Base-by-base conservation (phyloP, 2,113 vertebrate species). In the Gallinago media region DNA sequence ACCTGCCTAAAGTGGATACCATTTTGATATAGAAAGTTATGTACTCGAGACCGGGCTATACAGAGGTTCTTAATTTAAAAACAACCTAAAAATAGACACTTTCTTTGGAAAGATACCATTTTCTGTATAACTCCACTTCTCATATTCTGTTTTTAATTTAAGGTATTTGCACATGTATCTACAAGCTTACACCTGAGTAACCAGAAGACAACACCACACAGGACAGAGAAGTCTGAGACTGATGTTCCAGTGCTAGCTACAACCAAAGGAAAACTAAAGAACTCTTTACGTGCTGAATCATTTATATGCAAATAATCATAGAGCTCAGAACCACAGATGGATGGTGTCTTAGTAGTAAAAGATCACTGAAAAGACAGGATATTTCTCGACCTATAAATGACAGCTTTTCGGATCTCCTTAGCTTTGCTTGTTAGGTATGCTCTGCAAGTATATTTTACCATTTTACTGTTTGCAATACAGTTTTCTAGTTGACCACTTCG, bases 401-500 rank as follows among this genome's bases (percentile, higher is more conserved):
- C 8, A 94, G 66, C 25, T 85, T 89, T 92, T 42, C 26, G 2
- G 46, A 89, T 52, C 25, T 31, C 34, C 72, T 72, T 72, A 68
- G 46, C 54, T 82, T 63, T 88, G 36, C 58, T 79, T 76, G 25
- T 74, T 55, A 76, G 46, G 22, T 66, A 34, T 5, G 11, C 17
- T 58, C n/a, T 79, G 2, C 13, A 79, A 65, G 31, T 36, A 32
- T 26, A 79, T 79, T 83, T 92, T 56, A 81, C 20, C 54, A 40
- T 94, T 68, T 72, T 26, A 40, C 77, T 95, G 46, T 79, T 94
- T 95, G 42, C 54, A 76, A 55, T 91, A 72, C 68, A 87, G 68
- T 73, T 94, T 89, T 88, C 70, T 59, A 87, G 61, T 49, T 70
- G 71, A 78, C 61, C 66, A 88, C 84, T 87, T 93, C 74, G 76